Evolutionary conservation across 2,888 invertebrate species (phyloP).

Genomic region (Microctonus aethiopoides): DNA sequence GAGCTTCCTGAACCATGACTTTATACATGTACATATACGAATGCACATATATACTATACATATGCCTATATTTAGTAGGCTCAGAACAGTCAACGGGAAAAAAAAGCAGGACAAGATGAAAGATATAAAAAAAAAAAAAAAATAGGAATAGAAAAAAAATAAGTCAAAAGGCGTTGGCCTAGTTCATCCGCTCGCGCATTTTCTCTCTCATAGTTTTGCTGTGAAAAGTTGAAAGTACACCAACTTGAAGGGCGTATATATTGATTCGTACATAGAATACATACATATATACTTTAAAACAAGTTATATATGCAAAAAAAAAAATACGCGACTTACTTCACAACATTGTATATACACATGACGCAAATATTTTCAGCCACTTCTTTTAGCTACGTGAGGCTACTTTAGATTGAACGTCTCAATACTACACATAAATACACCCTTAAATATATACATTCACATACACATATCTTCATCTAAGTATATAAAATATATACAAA

Average conservation of each 20-base stretch:
- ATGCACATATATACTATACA: not conserved
- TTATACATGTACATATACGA: not conserved
- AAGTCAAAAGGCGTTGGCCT: constrained; percentile 23
- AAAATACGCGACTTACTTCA: not conserved
- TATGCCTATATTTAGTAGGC: too few species aligned
- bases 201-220: not conserved
- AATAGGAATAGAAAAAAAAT: not conserved
- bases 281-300: too few species aligned
- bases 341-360: not conserved
- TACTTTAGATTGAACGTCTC: not conserved
- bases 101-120: constrained; percentile 12
- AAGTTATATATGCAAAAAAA: not conserved
- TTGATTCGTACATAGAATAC: not conserved
- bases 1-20: not conserved
- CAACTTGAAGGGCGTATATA: not conserved
- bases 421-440: not conserved
- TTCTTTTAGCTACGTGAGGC: not conserved
- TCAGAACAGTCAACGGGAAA: not conserved
- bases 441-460: not conserved
- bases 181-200: constrained; percentile 16
- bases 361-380: not conserved
- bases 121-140: constrained; percentile 4
- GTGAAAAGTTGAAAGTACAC: not conserved
- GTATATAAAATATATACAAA: not conserved
- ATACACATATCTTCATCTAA: not conserved